Base-by-base conservation (phyloP, 2,113 vertebrate genomes). In the Grus americana region DNA sequence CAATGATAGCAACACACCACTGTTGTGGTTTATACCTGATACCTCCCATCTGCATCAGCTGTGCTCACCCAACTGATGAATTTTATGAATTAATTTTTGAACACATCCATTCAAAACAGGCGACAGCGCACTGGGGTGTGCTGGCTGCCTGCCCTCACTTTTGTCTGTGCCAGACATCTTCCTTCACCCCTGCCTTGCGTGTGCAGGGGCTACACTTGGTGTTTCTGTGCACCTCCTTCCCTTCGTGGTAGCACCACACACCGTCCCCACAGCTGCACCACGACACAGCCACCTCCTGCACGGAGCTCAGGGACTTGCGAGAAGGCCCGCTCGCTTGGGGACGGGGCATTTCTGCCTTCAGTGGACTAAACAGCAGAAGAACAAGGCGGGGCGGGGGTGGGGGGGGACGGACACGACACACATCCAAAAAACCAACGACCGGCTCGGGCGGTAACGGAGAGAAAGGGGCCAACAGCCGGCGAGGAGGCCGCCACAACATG, bases 401-500 rank as follows among this genome's bases (percentile, higher is more conserved):
- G 8, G 10, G 20, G 30, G 5, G 22, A 29, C 16, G 29, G 54
- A 55, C 54, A 55, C 54, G 54, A 55, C 29, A 11, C 57, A 17
- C 23, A 24, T 10, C 11, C n/a, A 40, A 29, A 52, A 27, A 27
- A 7, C 4, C 20, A 47, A 17, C 0, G 7, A 18, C 15, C 21
- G 3, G 24, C 32, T 21, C 1, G 6, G 13, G 10, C 6, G 19
- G 2, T 7, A 16, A 21, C 1, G 4, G 3, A 15, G 9, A 4
- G 29, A 3, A 1, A 2, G 2, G 3, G 1, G 7, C 26, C 1
- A 10, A 3, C 24, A 10, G 26, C 15, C 5, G 9, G 1, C 5
- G 2, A n/a, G 1, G 4, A 15, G 16, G 3, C 15, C 6, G 3
- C 50, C 54, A 21, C 89, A 94, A 94, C 75, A 94, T 96, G 95